These are phyloP conservation scores for Bhutanitis thaidina DNA, from an alignment of 2,888 invertebrate genomes.

Conservation along the genomic window DNA sequence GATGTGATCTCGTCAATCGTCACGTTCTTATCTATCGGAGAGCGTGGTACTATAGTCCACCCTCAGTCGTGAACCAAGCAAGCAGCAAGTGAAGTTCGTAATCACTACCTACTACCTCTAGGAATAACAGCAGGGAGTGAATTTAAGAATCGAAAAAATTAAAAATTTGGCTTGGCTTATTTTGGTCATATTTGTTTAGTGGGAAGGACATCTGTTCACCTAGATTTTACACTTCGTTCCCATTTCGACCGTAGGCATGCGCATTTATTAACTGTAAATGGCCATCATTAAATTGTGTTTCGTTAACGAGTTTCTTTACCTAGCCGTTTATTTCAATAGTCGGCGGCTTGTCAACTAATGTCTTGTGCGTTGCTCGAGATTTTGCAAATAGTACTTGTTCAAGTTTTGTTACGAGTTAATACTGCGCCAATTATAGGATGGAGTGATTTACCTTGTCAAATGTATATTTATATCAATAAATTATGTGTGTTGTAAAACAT, in stretches of 20 bases:
- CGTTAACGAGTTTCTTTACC: conserved; percentile 39
- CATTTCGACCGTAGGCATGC: conserved; percentile 15
- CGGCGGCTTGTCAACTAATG: conserved; percentile 34
- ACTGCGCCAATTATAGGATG: conserved; percentile 21
- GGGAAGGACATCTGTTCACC: conserved; percentile 19
- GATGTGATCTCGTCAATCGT: too few relatives aligned
- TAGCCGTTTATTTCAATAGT: conserved; percentile 48
- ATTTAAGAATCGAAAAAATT: too few relatives aligned
- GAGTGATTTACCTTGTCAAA: conserved; percentile 14
- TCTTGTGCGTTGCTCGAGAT: conserved; percentile 33
- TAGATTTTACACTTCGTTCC: conserved; percentile 13
- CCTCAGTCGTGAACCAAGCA: too few relatives aligned
- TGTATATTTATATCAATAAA: too few relatives aligned
- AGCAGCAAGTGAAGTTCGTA: too few relatives aligned
- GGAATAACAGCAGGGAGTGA: too few relatives aligned
- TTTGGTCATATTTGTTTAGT: conserved; percentile 9
- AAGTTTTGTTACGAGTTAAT: conserved; percentile 31
- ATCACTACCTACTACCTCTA: too few relatives aligned
- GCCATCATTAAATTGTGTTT: conserved; percentile 33
- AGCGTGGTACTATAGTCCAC: too few relatives aligned
- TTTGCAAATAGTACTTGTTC: conserved; percentile 39
- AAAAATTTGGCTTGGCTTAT: background rate
- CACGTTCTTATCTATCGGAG: too few relatives aligned
- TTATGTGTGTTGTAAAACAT: too few relatives aligned
- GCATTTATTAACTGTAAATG: conserved; percentile 21